These are phyloP conservation scores for Oreotrochilus melanogaster DNA, from an alignment of 2,113 vertebrate species.

Conservation along the genomic window DNA sequence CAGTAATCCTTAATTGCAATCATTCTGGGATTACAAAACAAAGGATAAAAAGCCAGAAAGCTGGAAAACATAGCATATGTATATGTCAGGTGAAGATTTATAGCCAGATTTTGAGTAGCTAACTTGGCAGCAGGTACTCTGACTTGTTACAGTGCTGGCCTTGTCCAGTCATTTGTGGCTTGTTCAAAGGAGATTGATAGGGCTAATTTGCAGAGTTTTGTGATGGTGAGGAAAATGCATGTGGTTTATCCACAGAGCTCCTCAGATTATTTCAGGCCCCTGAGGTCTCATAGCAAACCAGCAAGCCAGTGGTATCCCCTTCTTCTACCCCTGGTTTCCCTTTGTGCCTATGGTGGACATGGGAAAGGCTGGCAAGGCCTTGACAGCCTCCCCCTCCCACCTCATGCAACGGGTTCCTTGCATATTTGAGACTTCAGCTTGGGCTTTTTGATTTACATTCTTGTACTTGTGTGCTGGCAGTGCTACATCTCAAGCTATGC, in stretches of 20 bases:
- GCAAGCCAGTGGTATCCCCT: accelerated
- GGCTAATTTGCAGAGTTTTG: neutral
- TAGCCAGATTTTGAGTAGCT: conserved; percentile 49
- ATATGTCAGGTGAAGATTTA: conserved; percentile 71
- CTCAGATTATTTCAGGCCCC: neutral
- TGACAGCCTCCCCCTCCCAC: neutral
- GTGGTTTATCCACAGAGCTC: neutral
- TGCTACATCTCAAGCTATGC: accelerated
- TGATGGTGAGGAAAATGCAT: neutral
- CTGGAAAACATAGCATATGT: conserved; percentile 45
- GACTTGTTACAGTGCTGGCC: conserved; percentile 29
- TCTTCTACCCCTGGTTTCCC: neutral
- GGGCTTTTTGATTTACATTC: neutral
- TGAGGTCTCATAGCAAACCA: neutral
- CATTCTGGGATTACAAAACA: conserved; percentile 40
- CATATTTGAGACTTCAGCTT: neutral
- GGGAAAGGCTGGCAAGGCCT: neutral
- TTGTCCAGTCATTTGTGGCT: conserved; percentile 46
- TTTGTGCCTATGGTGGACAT: neutral
- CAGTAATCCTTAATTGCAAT: conserved; percentile 25
- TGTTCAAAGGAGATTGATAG: conserved; percentile 68
- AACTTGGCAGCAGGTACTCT: conserved; percentile 59
- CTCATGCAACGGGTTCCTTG: neutral
- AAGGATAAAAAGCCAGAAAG: conserved; percentile 9
- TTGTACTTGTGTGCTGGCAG: accelerated